Percentiles rank a stretch among this genome's conserved stretches.
phyloP scores from a whole-genome alignment of 2,888 invertebrate genomes.

The Euzetes globulus region DNA sequence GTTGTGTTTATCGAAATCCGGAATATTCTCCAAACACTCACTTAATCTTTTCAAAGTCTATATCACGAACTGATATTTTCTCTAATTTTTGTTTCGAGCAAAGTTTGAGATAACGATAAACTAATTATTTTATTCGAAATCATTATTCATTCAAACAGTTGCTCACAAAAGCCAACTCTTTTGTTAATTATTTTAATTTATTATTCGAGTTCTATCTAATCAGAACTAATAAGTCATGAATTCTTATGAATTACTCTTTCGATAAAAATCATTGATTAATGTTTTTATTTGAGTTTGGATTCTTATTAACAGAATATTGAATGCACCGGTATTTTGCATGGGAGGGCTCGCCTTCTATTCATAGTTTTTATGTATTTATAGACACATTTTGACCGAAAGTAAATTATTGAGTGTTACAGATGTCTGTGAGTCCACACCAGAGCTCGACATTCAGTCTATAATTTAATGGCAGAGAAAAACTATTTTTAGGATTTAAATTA shows the following conservation, averaged over 20 bases:
- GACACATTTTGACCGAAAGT: conserved; percentile 3
- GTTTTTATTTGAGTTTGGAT: neutral
- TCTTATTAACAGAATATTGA: neutral
- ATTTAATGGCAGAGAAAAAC: conserved; percentile 18
- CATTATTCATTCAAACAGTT: no score
- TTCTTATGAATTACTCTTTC: neutral
- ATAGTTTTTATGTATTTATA: conserved; percentile 6
- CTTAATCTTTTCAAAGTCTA: neutral
- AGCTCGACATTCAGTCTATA: neutral
- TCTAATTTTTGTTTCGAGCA: neutral
- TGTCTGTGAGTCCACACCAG: neutral
- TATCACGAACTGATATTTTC: neutral
- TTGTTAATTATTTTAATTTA: neutral
- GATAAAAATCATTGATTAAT: neutral
- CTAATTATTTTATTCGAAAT: neutral
- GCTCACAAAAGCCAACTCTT: no score
- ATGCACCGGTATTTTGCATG: neutral
- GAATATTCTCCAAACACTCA: neutral
- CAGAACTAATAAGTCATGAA: conserved; percentile 3
- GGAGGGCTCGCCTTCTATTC: no score
- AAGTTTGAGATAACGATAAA: neutral
- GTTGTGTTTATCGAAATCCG: neutral
- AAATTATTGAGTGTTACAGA: conserved; percentile 27
- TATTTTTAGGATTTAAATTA: conserved; percentile 27
- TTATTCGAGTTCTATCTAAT: neutral